These are phyloP conservation scores for Tiliqua scincoides DNA, from an alignment of 2,113 vertebrate genomes.

Conservation along the genomic window DNA sequence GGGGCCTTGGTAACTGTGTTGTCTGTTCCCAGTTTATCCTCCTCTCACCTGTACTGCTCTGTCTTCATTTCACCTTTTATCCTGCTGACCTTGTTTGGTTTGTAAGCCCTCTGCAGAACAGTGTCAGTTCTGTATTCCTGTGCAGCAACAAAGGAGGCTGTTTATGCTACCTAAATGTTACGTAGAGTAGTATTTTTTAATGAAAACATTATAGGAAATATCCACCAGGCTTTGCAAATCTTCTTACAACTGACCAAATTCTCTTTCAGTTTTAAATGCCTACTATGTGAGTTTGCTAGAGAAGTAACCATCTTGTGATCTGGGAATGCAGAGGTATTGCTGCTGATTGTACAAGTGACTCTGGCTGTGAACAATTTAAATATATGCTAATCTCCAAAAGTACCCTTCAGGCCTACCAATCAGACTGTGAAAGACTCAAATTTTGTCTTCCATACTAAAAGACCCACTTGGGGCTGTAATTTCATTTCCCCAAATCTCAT, in stretches of 20 bases:
- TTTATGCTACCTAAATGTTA: neutral
- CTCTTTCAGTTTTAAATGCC: neutral
- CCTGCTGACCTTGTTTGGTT: neutral
- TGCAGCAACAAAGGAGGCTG: neutral
- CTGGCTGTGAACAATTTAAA: neutral
- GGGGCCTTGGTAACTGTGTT: neutral
- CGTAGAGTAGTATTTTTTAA: neutral
- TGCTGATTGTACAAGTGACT: neutral
- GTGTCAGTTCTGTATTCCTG: neutral
- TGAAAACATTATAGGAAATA: neutral
- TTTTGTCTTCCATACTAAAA: constrained; percentile 22
- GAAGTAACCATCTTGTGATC: neutral
- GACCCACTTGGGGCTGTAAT: constrained; percentile 14
- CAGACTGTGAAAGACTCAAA: neutral
- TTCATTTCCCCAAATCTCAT: constrained; percentile 42
- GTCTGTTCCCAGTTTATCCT: neutral
- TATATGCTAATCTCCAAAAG: neutral
- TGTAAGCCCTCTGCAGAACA: neutral
- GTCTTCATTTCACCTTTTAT: neutral
- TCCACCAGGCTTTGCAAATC: neutral
- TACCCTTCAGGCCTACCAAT: neutral
- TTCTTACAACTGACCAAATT: neutral
- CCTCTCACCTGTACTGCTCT: neutral
- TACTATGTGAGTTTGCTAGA: neutral
- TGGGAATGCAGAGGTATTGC: neutral